Evolutionary conservation across 2,888 invertebrate genomes (phyloP).

Genomic region (Aporophyla nigra): DNA sequence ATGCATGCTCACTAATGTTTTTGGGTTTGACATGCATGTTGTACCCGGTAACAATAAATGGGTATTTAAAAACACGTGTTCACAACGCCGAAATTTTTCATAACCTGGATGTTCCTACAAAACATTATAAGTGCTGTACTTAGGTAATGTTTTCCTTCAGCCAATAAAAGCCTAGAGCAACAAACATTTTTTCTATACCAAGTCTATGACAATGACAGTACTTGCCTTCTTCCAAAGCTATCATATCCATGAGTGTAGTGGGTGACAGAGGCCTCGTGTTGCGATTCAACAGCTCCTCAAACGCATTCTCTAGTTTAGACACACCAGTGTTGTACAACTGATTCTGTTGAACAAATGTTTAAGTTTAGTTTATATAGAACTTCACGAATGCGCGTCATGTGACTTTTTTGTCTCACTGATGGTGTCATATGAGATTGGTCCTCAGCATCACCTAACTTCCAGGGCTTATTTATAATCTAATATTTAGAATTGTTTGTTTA

Average conservation of each 20-base stretch:
- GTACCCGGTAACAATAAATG: too few species aligned
- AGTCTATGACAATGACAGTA: slow-evolving; percentile 25
- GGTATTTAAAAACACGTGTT: too few species aligned
- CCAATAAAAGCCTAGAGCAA: background rate
- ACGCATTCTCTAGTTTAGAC: slow-evolving; percentile 96
- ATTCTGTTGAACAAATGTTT: slow-evolving; percentile 83
- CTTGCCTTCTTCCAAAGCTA: slow-evolving; percentile 96
- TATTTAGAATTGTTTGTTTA: too few species aligned
- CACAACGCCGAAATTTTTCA: too few species aligned
- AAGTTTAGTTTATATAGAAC: background rate
- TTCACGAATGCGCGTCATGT: accelerated
- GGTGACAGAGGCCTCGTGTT: slow-evolving; percentile 97
- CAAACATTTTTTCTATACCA: background rate
- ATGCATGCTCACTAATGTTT: too few species aligned
- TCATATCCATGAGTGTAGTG: slow-evolving; percentile 96
- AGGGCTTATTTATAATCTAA: too few species aligned
- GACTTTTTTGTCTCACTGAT: background rate
- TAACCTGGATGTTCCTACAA: background rate
- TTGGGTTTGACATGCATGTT: too few species aligned
- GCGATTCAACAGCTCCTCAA: slow-evolving; percentile 95
- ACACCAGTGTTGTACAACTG: slow-evolving; percentile 95
- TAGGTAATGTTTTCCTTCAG: background rate
- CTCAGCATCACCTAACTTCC: too few species aligned
- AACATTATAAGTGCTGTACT: background rate
- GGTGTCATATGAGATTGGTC: too few species aligned